Evolutionary conservation across 1,140 invertebrate genomes (phyloP).

Genomic region (Drosophila eugracilis): DNA sequence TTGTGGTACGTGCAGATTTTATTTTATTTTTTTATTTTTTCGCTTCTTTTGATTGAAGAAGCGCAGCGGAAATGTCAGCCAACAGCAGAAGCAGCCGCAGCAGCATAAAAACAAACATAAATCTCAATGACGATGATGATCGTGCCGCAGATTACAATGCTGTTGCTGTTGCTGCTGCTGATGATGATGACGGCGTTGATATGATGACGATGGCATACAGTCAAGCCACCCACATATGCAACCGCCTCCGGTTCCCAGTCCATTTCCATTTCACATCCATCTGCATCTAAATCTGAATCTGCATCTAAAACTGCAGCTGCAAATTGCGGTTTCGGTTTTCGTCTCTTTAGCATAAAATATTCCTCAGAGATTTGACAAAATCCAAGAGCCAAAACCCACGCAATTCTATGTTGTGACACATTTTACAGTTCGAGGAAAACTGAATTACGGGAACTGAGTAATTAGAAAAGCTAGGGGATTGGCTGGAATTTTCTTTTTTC

Average conservation of each 20-base stretch:
- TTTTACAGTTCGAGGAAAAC: constrained; percentile 39
- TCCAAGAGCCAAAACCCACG: constrained; percentile 60
- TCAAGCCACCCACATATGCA: constrained; percentile 65
- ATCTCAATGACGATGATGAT: constrained; percentile 70
- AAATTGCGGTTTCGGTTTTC: constrained; percentile 66
- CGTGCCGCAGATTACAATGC: constrained; percentile 55
- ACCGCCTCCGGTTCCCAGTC: constrained; percentile 20
- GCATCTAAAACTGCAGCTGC: constrained; percentile 39
- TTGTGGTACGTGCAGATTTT: constrained; percentile 59
- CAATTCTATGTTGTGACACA: constrained; percentile 39
- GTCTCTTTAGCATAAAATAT: constrained; percentile 65
- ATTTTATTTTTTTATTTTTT: constrained; percentile 49
- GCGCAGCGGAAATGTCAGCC: constrained; percentile 73
- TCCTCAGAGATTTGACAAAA: constrained; percentile 65
- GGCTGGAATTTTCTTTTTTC: background rate
- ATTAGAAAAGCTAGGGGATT: constrained; percentile 28
- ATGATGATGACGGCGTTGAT: constrained; percentile 17
- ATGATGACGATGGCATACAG: constrained; percentile 30
- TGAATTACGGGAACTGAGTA: constrained; percentile 26
- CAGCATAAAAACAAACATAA: constrained; percentile 78
- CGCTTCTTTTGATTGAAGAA: constrained; percentile 74
- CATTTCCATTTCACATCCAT: constrained; percentile 29
- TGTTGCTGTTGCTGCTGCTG: constrained; percentile 16
- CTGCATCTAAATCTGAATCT: constrained; percentile 7
- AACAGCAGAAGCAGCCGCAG: constrained; percentile 66